Conservation (phyloP, 2,888 invertebrate genomes). For the Luperina testacea region DNA sequence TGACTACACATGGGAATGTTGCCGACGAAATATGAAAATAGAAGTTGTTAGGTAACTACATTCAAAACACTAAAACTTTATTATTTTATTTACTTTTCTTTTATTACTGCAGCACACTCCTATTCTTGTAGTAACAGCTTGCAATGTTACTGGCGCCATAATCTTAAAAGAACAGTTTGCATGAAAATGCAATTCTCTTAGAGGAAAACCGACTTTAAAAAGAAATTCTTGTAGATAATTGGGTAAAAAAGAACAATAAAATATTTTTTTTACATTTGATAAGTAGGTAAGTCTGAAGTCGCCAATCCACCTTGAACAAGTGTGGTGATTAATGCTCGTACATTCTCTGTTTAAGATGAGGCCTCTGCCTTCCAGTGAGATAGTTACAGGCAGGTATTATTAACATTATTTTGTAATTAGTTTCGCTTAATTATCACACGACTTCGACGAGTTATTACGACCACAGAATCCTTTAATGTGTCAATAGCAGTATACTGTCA, state of each 20-base stretch:
- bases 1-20: background rate
- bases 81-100: conserved; percentile 1
- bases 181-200: conserved; percentile 11
- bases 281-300: background rate
- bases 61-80: background rate
- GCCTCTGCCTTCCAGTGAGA: too few species aligned
- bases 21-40: background rate
- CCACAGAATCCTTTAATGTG: background rate
- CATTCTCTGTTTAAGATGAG: too few species aligned
- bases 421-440: background rate
- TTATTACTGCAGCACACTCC: background rate
- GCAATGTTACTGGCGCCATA: conserved; percentile 2
- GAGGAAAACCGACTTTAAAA: background rate
- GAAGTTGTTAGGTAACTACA: background rate
- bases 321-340: too few species aligned
- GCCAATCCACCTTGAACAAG: background rate
- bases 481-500: background rate
- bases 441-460: too few species aligned
- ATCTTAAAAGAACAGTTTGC: conserved; percentile 2
- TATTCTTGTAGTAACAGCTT: conserved; percentile 16
- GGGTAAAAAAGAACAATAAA: background rate
- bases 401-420: background rate
- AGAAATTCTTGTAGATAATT: background rate
- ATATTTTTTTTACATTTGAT: background rate
- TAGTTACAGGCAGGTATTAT: too few species aligned